Conservation (phyloP, 92 coral and sea anemone genomes). For the Isaurus tuberculatus region DNA sequence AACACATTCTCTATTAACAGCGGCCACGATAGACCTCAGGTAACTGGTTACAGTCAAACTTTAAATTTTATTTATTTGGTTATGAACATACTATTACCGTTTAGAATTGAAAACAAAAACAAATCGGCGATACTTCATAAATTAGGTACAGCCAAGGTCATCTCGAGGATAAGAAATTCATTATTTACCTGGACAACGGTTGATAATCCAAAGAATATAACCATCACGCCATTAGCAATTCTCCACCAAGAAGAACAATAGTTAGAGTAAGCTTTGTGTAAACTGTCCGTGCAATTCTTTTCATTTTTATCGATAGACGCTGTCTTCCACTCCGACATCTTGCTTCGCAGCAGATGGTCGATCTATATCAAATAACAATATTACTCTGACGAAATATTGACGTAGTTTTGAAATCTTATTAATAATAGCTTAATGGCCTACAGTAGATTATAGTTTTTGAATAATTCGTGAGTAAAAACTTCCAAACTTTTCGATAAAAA, state of each 20-base stretch:
- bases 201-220: conserved; percentile 30
- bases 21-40: no score
- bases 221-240: conserved; percentile 22
- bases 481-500: background rate
- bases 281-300: background rate
- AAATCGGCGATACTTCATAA: background rate
- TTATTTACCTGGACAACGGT: conserved; percentile 28
- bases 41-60: no score
- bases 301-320: background rate
- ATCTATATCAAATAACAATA: background rate
- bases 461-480: background rate
- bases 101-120: background rate
- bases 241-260: conserved; percentile 19
- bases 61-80: no score
- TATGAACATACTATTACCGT: no score
- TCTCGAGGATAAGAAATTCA: background rate
- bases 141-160: background rate
- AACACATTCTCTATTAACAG: no score
- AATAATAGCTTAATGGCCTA: no score
- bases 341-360: background rate
- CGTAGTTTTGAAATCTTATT: background rate
- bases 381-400: background rate
- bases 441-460: background rate
- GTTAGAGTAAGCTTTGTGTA: background rate
- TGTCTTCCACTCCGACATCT: conserved; percentile 45